A percentile compares a stretch with the other conserved stretches of the same genome.
Conservation (phyloP, 2,888 invertebrate species). For the Eupithecia vulgata region DNA sequence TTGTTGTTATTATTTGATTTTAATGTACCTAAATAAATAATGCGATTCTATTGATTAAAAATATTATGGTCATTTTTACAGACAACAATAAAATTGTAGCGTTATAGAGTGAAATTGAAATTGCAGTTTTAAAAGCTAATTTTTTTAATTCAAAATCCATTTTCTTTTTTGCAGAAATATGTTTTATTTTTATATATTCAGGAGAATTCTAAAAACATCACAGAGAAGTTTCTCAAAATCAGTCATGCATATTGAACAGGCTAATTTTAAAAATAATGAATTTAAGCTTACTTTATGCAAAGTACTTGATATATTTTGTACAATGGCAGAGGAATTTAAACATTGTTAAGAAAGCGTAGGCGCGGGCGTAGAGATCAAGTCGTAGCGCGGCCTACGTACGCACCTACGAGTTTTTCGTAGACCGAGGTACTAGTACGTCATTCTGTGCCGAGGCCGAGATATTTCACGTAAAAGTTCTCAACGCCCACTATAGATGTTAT, state of each 20-base stretch:
- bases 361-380: not conserved
- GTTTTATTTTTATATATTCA: too few species aligned
- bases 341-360: not conserved
- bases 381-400: not conserved
- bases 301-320: not conserved
- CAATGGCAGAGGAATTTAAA: not conserved
- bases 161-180: too few species aligned
- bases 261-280: not conserved
- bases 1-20: too few species aligned
- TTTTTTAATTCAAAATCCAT: too few species aligned
- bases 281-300: not conserved
- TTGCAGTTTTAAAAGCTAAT: too few species aligned
- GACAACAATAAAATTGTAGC: too few species aligned
- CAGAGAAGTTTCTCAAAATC: too few species aligned
- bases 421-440: constrained; percentile 3
- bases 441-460: not conserved
- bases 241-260: not conserved
- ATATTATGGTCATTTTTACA: too few species aligned
- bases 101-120: too few species aligned
- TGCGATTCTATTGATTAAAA: too few species aligned
- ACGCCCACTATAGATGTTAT: constrained; percentile 50
- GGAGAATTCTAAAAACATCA: too few species aligned
- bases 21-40: too few species aligned
- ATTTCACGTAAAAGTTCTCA: not conserved
- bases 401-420: constrained; percentile 11